Base-by-base conservation (phyloP, 2,888 invertebrate genomes). In the Ferrisia virgata region DNA sequence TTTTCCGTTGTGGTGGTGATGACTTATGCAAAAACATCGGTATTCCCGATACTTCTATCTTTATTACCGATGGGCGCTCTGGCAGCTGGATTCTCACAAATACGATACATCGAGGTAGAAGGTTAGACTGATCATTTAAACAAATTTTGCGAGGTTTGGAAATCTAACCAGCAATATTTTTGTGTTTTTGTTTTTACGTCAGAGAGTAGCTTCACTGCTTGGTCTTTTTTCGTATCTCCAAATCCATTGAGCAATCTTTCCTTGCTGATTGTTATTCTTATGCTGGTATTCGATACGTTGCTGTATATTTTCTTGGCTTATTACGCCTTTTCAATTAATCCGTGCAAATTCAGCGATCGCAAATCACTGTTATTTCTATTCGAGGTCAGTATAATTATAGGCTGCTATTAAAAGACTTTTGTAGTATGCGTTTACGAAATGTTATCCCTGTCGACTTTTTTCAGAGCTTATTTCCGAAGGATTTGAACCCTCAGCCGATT, bases 361-460 rank as follows among this genome's bases (percentile, higher is more conserved):
- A 81, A 81, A 43, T 81, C 81, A 6, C 53, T 58, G 2, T 58
- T 58, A 22, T 81, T 81, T 31, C 8, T 53, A 15, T 53, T 81
- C 33, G 31, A 81, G 58, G 81, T 81, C 1, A 76, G 8, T 76
- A 76, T 31, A 33, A 11, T 28, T 76, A 3, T 31, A 13, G 15
- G 5, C 18, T n/a, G 5, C 11, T 39, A 8, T 39, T 39, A 39
- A 39, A 8, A 39, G 39, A 39, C 5, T 8, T 39, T 39, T 39
- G 11, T 39, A 39, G 11, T 39, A n/a, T n/a, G n/a, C 11, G 22
- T 58, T 58, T n/a, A 9, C 15, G 58, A 9, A 22, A 18, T n/a
- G n/a, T n/a, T n/a, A n/a, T n/a, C n/a, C n/a, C n/a, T n/a, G n/a
- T n/a, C n/a, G n/a, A n/a, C n/a, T n/a, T n/a, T 5, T 15, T 64